Conservation (phyloP, 2,797 vertebrate species). For the Apogon hyalosoma region DNA sequence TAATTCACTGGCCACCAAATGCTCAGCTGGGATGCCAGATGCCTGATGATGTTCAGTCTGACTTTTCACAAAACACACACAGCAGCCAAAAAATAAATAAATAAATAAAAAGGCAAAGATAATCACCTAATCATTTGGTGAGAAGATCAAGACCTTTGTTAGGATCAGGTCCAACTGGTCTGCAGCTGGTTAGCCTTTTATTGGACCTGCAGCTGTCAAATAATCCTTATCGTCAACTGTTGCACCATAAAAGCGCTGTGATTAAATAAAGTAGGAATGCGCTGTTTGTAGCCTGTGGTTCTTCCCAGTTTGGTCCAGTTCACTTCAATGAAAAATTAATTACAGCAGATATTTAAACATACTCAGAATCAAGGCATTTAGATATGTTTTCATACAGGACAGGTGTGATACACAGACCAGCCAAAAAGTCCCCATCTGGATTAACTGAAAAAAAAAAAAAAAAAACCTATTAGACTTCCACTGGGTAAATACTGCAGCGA, state of each 20-base stretch:
- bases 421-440: too few species aligned
- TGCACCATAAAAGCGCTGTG: not conserved
- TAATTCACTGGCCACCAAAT: not conserved
- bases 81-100: not conserved
- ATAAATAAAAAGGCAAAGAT: not conserved
- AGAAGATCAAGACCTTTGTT: not conserved
- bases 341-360: too few species aligned
- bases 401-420: too few species aligned
- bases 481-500: too few species aligned
- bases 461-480: too few species aligned
- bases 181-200: not conserved
- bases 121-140: not conserved
- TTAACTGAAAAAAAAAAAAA: too few species aligned
- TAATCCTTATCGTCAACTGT: not conserved
- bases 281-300: too few species aligned
- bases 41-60: not conserved
- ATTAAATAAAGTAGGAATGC: too few species aligned
- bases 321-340: too few species aligned
- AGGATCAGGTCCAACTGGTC: not conserved
- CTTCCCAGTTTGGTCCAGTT: too few species aligned
- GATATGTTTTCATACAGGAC: too few species aligned
- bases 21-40: not conserved
- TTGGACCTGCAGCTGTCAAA: not conserved
- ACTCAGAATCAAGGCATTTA: too few species aligned
- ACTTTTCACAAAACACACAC: slow-evolving; percentile 2